Evolutionary conservation across 2,113 vertebrate genomes (phyloP).

Genomic region (Pimephales promelas): DNA sequence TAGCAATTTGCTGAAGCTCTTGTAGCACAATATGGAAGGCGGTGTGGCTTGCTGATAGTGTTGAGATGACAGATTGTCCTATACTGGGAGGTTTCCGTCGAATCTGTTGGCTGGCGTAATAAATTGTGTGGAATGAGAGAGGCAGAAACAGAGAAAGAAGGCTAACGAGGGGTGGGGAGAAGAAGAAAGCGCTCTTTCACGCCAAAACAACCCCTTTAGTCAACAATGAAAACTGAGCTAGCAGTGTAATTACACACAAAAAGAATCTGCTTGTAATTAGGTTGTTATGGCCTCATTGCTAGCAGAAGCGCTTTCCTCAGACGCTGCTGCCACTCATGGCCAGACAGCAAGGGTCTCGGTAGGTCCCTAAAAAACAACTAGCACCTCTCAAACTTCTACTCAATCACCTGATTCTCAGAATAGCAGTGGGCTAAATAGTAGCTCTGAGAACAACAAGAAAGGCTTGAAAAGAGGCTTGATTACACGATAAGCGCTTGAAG

Average conservation of each 20-base stretch:
- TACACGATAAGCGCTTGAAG: slow-evolving; percentile 30
- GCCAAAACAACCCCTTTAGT: slow-evolving; percentile 70
- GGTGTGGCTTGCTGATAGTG: slow-evolving; percentile 92
- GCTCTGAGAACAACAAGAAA: background rate
- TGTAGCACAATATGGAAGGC: slow-evolving; percentile 93
- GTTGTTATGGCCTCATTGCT: slow-evolving; percentile 77
- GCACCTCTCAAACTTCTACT: slow-evolving; percentile 52
- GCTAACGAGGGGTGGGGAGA: slow-evolving; percentile 46
- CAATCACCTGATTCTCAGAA: slow-evolving; percentile 66
- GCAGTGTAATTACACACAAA: slow-evolving; percentile 80
- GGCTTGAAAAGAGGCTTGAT: slow-evolving; percentile 27
- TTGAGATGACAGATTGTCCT: slow-evolving; percentile 93
- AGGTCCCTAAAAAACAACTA: slow-evolving; percentile 36
- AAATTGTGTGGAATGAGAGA: slow-evolving; percentile 75
- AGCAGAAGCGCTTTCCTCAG: slow-evolving; percentile 74
- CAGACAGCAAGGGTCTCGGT: slow-evolving; percentile 35
- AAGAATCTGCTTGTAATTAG: slow-evolving; percentile 84
- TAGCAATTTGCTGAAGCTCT: slow-evolving; percentile 94
- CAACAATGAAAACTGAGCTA: slow-evolving; percentile 67
- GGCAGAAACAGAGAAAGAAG: slow-evolving; percentile 70
- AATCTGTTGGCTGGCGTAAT: slow-evolving; percentile 77
- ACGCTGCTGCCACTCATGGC: slow-evolving; percentile 73
- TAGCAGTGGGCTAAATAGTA: slow-evolving; percentile 14
- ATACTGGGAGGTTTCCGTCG: slow-evolving; percentile 87
- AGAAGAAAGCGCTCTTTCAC: slow-evolving; percentile 54